Evolutionary conservation across 2,113 vertebrate species (phyloP).

Genomic region (Nestor notabilis): DNA sequence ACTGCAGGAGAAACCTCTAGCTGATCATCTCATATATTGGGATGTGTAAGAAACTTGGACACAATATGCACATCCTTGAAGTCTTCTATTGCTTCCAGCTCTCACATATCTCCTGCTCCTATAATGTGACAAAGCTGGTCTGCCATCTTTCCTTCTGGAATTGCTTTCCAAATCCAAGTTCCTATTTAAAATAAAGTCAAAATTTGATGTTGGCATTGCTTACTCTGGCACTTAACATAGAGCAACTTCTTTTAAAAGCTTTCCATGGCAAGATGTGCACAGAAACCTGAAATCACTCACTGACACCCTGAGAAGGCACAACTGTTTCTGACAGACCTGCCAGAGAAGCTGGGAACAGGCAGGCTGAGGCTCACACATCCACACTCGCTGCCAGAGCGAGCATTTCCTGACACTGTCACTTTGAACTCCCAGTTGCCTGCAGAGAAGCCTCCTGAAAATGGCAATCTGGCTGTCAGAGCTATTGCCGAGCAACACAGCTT

Average conservation of each 20-base stretch:
- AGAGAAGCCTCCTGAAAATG: not conserved
- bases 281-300: not conserved
- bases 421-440: not conserved
- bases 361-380: not conserved
- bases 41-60: not conserved
- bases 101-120: not conserved
- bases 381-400: not conserved
- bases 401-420: not conserved
- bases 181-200: rapidly evolving
- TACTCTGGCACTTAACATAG: not conserved
- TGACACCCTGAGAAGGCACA: not conserved
- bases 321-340: not conserved
- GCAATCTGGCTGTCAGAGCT: not conserved
- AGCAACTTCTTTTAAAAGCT: not conserved
- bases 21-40: rapidly evolving
- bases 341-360: not conserved
- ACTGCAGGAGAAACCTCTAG: not conserved
- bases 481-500: not conserved
- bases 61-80: not conserved
- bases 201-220: not conserved
- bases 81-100: not conserved
- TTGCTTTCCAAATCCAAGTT: not conserved
- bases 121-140: not conserved
- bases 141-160: not conserved
- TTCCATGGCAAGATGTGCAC: not conserved